Percentiles rank a stretch among this genome's conserved stretches.
These are phyloP conservation scores for Charadrius vociferus DNA, from an alignment of 2,113 vertebrate genomes.

Conservation along the genomic window DNA sequence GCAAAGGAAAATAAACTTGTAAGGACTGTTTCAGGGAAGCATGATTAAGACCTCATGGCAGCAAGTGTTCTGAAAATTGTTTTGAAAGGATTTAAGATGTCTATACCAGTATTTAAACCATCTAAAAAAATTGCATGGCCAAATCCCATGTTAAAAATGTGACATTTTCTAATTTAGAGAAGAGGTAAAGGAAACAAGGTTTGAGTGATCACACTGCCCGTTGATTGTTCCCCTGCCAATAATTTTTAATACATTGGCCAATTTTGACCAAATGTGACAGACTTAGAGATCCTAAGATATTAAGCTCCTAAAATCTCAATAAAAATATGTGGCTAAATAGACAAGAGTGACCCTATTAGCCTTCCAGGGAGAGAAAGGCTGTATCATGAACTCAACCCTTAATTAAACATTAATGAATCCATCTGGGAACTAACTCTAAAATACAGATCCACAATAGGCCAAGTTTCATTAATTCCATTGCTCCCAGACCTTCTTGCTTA, in stretches of 20 bases:
- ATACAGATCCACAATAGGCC: background rate
- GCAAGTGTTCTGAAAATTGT: slow-evolving; percentile 51
- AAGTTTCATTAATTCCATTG: background rate
- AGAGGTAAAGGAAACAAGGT: background rate
- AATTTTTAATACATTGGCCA: background rate
- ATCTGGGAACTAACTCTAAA: background rate
- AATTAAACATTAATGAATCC: slow-evolving; percentile 50
- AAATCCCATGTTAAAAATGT: background rate
- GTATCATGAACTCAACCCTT: slow-evolving; percentile 20
- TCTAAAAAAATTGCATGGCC: background rate
- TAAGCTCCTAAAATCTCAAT: slow-evolving; percentile 31
- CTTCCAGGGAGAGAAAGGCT: slow-evolving; percentile 16
- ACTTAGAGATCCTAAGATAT: slow-evolving; percentile 23
- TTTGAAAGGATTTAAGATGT: slow-evolving; percentile 46
- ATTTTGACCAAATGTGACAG: background rate
- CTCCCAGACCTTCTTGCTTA: slow-evolving; percentile 2
- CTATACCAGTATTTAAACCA: slow-evolving; percentile 11
- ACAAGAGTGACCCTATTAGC: slow-evolving; percentile 39
- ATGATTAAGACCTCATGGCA: slow-evolving; percentile 50
- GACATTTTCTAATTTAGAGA: slow-evolving; percentile 5
- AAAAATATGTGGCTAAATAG: slow-evolving; percentile 9
- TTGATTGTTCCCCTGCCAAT: slow-evolving; percentile 10
- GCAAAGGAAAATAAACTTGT: slow-evolving; percentile 45
- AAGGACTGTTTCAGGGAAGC: background rate
- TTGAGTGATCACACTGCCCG: background rate